These are phyloP conservation scores for Lophotis ruficrista DNA, from an alignment of 2,113 vertebrate genomes.

Conservation along the genomic window DNA sequence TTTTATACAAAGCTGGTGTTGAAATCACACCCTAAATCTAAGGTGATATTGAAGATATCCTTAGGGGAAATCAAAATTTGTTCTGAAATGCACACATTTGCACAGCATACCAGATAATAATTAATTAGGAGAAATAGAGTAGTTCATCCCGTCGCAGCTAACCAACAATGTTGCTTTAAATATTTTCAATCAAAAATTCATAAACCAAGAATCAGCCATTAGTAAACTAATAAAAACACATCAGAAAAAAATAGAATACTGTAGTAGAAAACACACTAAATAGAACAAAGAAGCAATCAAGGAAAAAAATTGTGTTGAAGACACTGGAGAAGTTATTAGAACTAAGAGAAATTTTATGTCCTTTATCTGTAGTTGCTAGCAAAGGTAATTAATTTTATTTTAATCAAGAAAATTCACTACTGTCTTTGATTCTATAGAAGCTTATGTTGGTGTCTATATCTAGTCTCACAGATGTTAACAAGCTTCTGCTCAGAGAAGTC, in stretches of 20 bases:
- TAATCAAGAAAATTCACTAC: neutral
- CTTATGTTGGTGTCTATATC: neutral
- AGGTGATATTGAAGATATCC: neutral
- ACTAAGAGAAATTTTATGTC: neutral
- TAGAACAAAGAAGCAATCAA: neutral
- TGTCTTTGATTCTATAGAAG: neutral
- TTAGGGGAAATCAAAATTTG: neutral
- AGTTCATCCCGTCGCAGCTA: neutral
- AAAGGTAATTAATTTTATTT: neutral
- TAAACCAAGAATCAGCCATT: neutral
- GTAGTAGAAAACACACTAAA: neutral
- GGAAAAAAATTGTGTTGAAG: neutral
- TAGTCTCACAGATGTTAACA: neutral
- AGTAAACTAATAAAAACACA: neutral
- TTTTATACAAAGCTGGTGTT: neutral
- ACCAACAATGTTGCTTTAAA: neutral
- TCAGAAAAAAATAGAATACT: neutral
- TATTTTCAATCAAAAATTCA: neutral
- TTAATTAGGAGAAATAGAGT: neutral
- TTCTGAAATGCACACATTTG: neutral
- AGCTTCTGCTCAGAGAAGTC: neutral
- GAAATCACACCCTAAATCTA: neutral
- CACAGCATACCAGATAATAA: neutral
- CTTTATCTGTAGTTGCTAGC: neutral
- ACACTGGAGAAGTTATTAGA: neutral